phyloP scores from a whole-genome alignment of 2,113 vertebrate species.

The Condylura cristata region DNA sequence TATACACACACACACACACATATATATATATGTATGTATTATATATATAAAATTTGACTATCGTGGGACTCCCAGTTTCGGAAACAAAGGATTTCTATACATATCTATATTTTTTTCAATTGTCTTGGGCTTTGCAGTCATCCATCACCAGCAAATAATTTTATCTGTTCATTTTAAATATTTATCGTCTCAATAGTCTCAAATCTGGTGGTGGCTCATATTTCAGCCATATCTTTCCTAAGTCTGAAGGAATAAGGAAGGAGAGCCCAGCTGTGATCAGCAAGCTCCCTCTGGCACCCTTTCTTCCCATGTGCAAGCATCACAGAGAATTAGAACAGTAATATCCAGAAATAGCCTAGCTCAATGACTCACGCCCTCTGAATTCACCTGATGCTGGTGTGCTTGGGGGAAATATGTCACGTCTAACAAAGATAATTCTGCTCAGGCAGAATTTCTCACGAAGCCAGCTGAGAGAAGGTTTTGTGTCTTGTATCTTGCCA shows the following conservation, averaged over 20 bases:
- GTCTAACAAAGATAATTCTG: not conserved
- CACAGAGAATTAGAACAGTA: not conserved
- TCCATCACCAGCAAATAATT: not conserved
- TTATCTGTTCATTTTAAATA: not conserved
- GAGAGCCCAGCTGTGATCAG: not conserved
- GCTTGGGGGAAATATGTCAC: not conserved
- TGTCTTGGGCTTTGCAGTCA: not conserved
- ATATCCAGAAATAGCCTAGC: not conserved
- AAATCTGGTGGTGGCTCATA: not conserved
- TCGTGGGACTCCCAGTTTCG: not conserved
- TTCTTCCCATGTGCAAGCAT: not conserved
- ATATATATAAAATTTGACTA: too few relatives aligned
- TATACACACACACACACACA: too few relatives aligned
- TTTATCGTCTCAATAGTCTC: not conserved
- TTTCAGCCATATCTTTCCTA: not conserved
- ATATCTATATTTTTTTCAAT: not conserved
- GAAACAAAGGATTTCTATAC: not conserved
- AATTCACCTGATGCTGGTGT: not conserved
- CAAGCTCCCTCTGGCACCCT: not conserved
- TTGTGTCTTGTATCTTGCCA: not conserved
- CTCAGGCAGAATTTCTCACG: not conserved
- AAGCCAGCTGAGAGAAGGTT: not conserved
- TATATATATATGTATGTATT: too few relatives aligned
- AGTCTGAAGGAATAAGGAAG: not conserved
- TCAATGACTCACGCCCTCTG: not conserved